Conservation (phyloP, 2,797 vertebrate genomes). For the Echiichthys vipera region DNA sequence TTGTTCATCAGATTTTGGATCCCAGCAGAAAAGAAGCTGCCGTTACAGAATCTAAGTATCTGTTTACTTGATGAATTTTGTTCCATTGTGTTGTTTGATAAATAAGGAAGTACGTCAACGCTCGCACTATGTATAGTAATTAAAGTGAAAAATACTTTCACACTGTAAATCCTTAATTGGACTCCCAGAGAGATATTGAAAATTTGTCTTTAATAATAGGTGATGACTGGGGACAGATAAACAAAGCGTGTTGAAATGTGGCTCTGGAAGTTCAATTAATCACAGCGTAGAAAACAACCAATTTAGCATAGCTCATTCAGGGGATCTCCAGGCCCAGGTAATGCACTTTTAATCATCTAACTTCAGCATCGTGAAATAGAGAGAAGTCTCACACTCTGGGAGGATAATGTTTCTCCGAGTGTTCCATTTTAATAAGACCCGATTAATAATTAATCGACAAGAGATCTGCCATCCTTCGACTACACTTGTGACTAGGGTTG, state of each 20-base stretch:
- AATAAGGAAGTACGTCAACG: conserved; percentile 98
- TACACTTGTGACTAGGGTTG: conserved; percentile 11
- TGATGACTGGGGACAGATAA: conserved; percentile 99
- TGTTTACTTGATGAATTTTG: conserved; percentile 98
- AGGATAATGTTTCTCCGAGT: conserved; percentile 77
- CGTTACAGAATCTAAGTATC: conserved; percentile 95
- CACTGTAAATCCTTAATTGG: conserved; percentile 99
- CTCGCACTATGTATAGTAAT: conserved; percentile 98
- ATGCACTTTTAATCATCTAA: conserved; percentile 99
- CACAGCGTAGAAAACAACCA: conserved; percentile 96
- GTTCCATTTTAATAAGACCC: conserved; percentile 67
- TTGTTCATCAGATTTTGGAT: conserved; percentile 83
- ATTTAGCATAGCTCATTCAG: conserved; percentile 99
- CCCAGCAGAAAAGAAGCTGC: conserved; percentile 86
- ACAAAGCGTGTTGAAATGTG: conserved; percentile 98
- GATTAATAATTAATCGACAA: conserved; percentile 70
- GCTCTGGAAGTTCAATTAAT: conserved; percentile 96
- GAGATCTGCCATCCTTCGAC: conserved; percentile 38
- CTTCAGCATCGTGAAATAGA: conserved; percentile 83
- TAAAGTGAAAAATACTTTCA: conserved; percentile 99
- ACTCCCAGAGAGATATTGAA: conserved; percentile 99
- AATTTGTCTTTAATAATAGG: conserved; percentile 99
- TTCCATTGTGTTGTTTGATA: conserved; percentile 95
- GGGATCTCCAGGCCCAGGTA: conserved; percentile 95
- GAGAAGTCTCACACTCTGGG: conserved; percentile 64